phyloP scores from a whole-genome alignment of 1,140 invertebrate species.

The Holcopasites calliopsidis region DNA sequence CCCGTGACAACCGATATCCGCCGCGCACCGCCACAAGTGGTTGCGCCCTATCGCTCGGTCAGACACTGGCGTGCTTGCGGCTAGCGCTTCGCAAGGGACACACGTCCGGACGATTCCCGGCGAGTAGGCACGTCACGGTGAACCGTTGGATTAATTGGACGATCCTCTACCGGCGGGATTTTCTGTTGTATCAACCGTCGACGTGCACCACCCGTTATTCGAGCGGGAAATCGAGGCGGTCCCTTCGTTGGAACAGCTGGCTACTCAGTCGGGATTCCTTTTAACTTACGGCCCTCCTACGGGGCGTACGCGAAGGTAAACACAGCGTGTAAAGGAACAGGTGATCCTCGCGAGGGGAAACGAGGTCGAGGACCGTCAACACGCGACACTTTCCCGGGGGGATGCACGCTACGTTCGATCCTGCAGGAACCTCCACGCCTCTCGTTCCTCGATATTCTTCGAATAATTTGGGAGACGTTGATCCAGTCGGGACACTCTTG shows the following conservation, averaged over 20 bases:
- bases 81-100: background rate
- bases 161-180: background rate
- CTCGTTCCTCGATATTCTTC: no score
- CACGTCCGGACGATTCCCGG: background rate
- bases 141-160: background rate
- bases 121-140: no score
- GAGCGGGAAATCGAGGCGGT: conserved; percentile 20
- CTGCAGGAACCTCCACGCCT: background rate
- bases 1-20: conserved; percentile 1
- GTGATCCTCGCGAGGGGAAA: background rate
- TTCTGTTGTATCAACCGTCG: conserved; percentile 6
- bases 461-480: background rate
- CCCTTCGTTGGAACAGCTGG: conserved; percentile 10
- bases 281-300: background rate
- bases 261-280: background rate
- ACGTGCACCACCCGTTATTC: conserved; percentile 31
- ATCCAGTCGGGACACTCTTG: background rate
- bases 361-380: background rate
- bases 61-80: conserved; percentile 6
- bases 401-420: background rate
- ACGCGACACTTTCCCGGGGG: background rate
- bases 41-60: conserved; percentile 63
- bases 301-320: conserved; percentile 41
- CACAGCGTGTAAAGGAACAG: conserved; percentile 10
- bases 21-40: conserved; percentile 74